Conservation (phyloP, 2,888 invertebrate species). For the Dascillus cervinus region DNA sequence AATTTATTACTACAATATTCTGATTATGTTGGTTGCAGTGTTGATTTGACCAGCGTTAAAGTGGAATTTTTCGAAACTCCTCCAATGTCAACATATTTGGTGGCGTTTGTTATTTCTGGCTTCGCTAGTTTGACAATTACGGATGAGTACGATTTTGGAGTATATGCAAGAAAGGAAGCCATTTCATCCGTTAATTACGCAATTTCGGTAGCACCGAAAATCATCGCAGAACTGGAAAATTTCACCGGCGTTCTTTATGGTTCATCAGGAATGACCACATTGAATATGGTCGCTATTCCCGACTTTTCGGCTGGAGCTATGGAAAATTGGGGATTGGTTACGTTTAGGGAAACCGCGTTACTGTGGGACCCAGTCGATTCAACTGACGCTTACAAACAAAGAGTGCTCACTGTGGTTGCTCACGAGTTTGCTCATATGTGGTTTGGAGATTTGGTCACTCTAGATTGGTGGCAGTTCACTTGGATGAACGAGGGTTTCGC, state of each 20-base stretch:
- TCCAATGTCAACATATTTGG: slow-evolving; percentile 76
- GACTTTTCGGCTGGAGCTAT: slow-evolving; percentile 81
- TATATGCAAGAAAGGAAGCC: slow-evolving; percentile 43
- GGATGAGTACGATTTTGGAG: slow-evolving; percentile 22
- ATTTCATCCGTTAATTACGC: slow-evolving; percentile 43
- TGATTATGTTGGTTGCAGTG: not conserved
- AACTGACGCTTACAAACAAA: slow-evolving; percentile 53
- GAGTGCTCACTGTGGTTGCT: slow-evolving; percentile 57
- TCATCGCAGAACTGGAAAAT: slow-evolving; percentile 45
- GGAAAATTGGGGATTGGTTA: slow-evolving; percentile 89
- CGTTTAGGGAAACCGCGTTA: slow-evolving; percentile 58
- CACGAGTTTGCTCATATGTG: slow-evolving; percentile 80
- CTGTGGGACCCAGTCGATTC: slow-evolving; percentile 43
- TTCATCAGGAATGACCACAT: slow-evolving; percentile 55
- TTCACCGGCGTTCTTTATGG: slow-evolving; percentile 53
- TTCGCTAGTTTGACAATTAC: slow-evolving; percentile 42
- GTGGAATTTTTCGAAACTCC: slow-evolving; percentile 44
- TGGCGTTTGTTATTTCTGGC: slow-evolving; percentile 78
- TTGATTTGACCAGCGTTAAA: too few relatives aligned
- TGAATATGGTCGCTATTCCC: slow-evolving; percentile 79
- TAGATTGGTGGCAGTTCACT: slow-evolving; percentile 66
- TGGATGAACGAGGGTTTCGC: slow-evolving; percentile 74
- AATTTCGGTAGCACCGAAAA: slow-evolving; percentile 40
- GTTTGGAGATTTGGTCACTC: slow-evolving; percentile 72
- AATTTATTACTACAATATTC: not conserved